Conservation (phyloP, 2,888 invertebrate species). For the Spisula subtruncata region DNA sequence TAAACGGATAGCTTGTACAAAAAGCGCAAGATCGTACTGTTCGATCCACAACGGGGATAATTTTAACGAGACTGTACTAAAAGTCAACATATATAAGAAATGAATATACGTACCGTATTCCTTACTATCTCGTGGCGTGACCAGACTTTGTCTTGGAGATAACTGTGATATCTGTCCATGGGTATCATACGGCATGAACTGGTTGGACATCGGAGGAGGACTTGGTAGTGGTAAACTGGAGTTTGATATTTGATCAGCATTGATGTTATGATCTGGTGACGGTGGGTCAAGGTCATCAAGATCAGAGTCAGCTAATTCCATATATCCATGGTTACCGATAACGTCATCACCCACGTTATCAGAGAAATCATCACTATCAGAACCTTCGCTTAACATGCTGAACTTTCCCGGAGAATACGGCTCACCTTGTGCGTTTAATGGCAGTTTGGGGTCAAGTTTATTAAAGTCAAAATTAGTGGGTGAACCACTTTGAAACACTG, state of each 20-base stretch:
- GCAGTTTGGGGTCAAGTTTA: slow-evolving; percentile 55
- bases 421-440: slow-evolving; percentile 21
- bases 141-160: slow-evolving; percentile 67
- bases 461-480: slow-evolving; percentile 68
- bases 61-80: too few relatives aligned
- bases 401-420: slow-evolving; percentile 71
- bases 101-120: slow-evolving; percentile 61
- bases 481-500: slow-evolving; percentile 65
- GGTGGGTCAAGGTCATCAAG: slow-evolving; percentile 80
- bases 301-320: slow-evolving; percentile 77
- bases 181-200: slow-evolving; percentile 65
- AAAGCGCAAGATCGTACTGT: too few relatives aligned
- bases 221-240: slow-evolving; percentile 79
- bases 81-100: too few relatives aligned
- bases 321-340: slow-evolving; percentile 67
- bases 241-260: slow-evolving; percentile 79
- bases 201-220: slow-evolving; percentile 73
- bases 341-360: slow-evolving; percentile 51
- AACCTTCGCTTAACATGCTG: slow-evolving; percentile 79
- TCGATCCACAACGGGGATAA: too few relatives aligned
- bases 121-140: slow-evolving; percentile 51
- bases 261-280: slow-evolving; percentile 72
- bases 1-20: too few relatives aligned
- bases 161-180: slow-evolving; percentile 66
- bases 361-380: slow-evolving; percentile 77